Percentiles rank a stretch among this genome's conserved stretches.
Conservation (phyloP, 2,113 vertebrate genomes). For the western clawed frog (Xenopus tropicalis) region UCB_Xtro_10.0 CM004450.2:122304001-122304500, state of each 20-base stretch:
- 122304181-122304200: slow-evolving; percentile 62
- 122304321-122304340: slow-evolving; percentile 63
- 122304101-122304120: slow-evolving; percentile 64
- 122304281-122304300: slow-evolving; percentile 18
- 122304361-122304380: too few relatives aligned
- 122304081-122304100: slow-evolving; percentile 70
- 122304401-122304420: too few relatives aligned
- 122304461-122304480: slow-evolving; percentile 16
- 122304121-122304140: slow-evolving; percentile 59
- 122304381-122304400: too few relatives aligned
- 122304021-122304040: slow-evolving; percentile 60
- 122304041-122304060: slow-evolving; percentile 57
- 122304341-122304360: too few relatives aligned
- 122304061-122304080: slow-evolving; percentile 66
- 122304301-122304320: slow-evolving; percentile 56
- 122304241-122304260: slow-evolving; percentile 69
- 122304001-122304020: slow-evolving; percentile 53
- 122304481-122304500: slow-evolving; percentile 20
- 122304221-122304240: slow-evolving; percentile 71
- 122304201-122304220: slow-evolving; percentile 45
- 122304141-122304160: slow-evolving; percentile 55
- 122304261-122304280: slow-evolving; percentile 45
- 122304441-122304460: slow-evolving; percentile 1
- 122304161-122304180: slow-evolving; percentile 59
- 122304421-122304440: slow-evolving; percentile 12